A percentile compares a stretch with the other conserved stretches of the same genome.
phyloP scores from a whole-genome alignment of 2,113 vertebrate genomes.

The Scartelaos histophorus region DNA sequence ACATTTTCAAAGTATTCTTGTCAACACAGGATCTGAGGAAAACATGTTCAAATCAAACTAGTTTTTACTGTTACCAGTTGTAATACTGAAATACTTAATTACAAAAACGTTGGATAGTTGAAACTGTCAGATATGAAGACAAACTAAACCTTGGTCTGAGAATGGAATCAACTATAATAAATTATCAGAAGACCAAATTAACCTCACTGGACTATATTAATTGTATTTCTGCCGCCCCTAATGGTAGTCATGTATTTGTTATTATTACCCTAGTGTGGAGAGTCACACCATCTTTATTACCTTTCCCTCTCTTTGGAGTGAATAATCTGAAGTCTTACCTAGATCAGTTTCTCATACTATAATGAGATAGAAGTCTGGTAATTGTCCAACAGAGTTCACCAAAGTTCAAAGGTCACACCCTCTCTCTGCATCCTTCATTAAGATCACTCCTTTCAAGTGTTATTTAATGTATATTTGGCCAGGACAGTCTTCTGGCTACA shows the following conservation, averaged over 20 bases:
- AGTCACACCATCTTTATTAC: background rate
- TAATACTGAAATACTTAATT: too few relatives aligned
- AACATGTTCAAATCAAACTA: too few relatives aligned
- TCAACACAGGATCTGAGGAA: too few relatives aligned
- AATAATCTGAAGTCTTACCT: background rate
- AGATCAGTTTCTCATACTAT: constrained; percentile 1
- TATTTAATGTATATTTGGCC: constrained; percentile 45
- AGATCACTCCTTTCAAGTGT: constrained; percentile 20
- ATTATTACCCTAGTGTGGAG: background rate
- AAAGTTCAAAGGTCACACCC: constrained; percentile 36
- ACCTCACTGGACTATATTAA: too few relatives aligned
- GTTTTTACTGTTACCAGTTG: too few relatives aligned
- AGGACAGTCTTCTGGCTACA: constrained; percentile 13
- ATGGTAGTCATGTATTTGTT: background rate
- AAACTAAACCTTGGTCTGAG: too few relatives aligned
- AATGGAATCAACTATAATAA: too few relatives aligned
- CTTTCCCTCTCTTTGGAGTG: background rate
- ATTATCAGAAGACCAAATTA: too few relatives aligned
- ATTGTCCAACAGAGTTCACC: constrained; percentile 42
- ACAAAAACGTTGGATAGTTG: too few relatives aligned
- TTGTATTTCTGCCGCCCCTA: too few relatives aligned
- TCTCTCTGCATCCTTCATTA: constrained; percentile 40
- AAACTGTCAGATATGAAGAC: too few relatives aligned
- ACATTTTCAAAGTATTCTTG: too few relatives aligned
- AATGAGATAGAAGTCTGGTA: constrained; percentile 37